Conservation (phyloP, 2,888 invertebrate genomes). For the Melipona bicolor region DNA sequence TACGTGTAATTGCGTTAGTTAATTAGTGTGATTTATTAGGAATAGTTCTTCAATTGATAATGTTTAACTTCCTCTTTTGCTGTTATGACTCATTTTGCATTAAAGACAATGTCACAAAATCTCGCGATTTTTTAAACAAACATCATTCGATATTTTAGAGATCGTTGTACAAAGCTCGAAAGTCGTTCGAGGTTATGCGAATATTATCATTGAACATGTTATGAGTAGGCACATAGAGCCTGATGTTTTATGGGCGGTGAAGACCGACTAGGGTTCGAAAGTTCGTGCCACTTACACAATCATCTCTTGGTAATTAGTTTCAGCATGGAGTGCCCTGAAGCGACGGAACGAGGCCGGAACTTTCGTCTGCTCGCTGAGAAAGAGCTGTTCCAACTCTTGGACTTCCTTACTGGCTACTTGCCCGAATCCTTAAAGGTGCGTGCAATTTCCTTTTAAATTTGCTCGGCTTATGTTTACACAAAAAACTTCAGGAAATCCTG, state of each 20-base stretch:
- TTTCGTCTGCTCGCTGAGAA: conserved; percentile 94
- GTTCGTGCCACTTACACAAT: conserved; percentile 35
- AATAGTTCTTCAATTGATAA: background rate
- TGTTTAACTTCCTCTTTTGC: background rate
- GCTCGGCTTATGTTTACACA: background rate
- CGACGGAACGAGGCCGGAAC: conserved; percentile 86
- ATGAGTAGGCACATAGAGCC: background rate
- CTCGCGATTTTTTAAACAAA: background rate
- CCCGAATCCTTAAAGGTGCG: conserved; percentile 94
- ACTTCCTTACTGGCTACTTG: conserved; percentile 91
- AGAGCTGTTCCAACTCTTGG: conserved; percentile 93
- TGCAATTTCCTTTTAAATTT: conserved; percentile 1
- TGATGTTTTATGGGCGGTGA: conserved; percentile 11
- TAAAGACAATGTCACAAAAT: background rate
- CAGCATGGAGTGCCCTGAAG: conserved; percentile 82
- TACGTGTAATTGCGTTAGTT: background rate
- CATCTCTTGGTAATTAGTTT: conserved; percentile 70
- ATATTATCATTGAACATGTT: background rate
- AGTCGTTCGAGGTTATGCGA: background rate
- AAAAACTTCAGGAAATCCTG: background rate
- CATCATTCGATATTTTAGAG: background rate
- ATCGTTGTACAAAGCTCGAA: background rate
- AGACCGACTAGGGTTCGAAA: conserved; percentile 1
- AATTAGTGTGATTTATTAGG: background rate
- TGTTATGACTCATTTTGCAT: background rate